phyloP scores from a whole-genome alignment of 1,140 invertebrate genomes.

The Acromyrmex echinatior region DNA sequence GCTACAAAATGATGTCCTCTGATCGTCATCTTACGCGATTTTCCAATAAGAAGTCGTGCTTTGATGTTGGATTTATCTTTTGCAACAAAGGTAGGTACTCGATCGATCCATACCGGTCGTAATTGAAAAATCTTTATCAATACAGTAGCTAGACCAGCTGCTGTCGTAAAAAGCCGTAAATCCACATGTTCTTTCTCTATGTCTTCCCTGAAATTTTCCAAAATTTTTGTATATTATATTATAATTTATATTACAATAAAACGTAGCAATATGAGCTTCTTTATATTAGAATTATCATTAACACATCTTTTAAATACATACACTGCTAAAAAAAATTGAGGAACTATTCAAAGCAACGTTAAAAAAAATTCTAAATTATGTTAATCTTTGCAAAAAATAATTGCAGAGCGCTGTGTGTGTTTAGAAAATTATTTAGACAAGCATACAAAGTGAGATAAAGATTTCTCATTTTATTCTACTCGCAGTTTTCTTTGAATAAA shows the following conservation, averaged over 20 bases:
- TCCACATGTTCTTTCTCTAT: constrained; percentile 91
- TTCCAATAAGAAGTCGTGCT: constrained; percentile 90
- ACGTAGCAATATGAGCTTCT: background rate
- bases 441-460: too few relatives aligned
- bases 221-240: background rate
- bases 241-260: constrained; percentile 14
- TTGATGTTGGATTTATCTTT: constrained; percentile 93
- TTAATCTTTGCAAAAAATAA: too few relatives aligned
- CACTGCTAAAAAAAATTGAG: too few relatives aligned
- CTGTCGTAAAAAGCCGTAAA: constrained; percentile 90
- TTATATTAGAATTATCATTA: background rate
- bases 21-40: constrained; percentile 92
- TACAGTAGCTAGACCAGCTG: constrained; percentile 93
- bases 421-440: too few relatives aligned
- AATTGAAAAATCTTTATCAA: constrained; percentile 91
- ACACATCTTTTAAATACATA: background rate
- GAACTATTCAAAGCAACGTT: too few relatives aligned
- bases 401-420: too few relatives aligned
- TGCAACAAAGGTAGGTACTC: constrained; percentile 93
- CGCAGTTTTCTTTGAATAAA: too few relatives aligned
- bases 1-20: constrained; percentile 96
- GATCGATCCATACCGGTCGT: constrained; percentile 89
- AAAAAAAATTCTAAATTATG: too few relatives aligned
- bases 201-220: constrained; percentile 88
- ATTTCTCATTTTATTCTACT: too few relatives aligned